Evolutionary conservation across 2,888 invertebrate species (phyloP).

Genomic region (Lasioglossum vierecki): DNA sequence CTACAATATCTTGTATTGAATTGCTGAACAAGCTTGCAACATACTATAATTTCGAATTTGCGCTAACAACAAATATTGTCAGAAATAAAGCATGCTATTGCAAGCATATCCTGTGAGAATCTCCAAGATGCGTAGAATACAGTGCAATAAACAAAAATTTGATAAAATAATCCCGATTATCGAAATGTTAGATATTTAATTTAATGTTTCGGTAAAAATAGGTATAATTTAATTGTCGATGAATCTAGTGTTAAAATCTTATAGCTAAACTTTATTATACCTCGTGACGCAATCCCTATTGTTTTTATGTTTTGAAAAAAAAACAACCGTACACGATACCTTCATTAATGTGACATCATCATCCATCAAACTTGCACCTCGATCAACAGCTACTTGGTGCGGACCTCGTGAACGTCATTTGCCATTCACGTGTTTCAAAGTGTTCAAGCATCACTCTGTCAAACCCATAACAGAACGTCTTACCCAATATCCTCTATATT

Average conservation of each 20-base stretch:
- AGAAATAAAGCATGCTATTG: background rate
- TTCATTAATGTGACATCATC: conserved; percentile 44
- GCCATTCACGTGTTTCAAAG: conserved; percentile 56
- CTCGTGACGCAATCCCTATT: background rate
- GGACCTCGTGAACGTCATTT: conserved; percentile 53
- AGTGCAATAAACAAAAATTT: no score
- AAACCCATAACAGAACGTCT: conserved; percentile 58
- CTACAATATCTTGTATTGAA: conserved; percentile 50
- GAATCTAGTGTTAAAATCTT: background rate
- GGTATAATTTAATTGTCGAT: no score
- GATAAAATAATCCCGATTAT: no score
- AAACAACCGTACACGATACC: background rate
- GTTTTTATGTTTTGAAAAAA: background rate
- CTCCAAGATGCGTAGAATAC: no score
- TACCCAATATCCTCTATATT: conserved; percentile 50
- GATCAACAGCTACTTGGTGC: conserved; percentile 42
- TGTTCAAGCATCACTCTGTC: conserved; percentile 59
- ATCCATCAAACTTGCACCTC: conserved; percentile 43
- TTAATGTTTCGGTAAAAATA: no score
- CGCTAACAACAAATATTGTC: background rate
- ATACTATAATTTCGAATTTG: conserved; percentile 28
- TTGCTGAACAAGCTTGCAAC: conserved; percentile 36
- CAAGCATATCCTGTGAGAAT: background rate
- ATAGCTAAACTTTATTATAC: background rate
- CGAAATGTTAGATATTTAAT: no score